Percentiles rank a stretch among this genome's conserved stretches.
Evolutionary conservation across 2,888 invertebrate genomes (phyloP).

Genomic region (Drosophila mercatorum): DNA sequence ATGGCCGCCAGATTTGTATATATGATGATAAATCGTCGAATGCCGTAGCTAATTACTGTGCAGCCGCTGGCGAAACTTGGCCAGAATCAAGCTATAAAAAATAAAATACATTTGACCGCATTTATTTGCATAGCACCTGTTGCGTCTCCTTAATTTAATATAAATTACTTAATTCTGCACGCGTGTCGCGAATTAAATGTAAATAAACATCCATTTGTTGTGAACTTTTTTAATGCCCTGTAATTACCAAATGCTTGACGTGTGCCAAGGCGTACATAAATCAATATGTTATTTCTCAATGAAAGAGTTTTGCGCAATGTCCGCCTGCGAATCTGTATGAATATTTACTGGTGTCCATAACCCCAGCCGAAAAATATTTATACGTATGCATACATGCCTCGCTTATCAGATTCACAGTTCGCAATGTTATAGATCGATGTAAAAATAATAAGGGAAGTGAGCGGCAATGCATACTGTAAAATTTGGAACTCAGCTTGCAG

Average conservation of each 20-base stretch:
- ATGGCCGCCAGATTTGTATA: conserved; percentile 54
- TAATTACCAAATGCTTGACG: conserved; percentile 3
- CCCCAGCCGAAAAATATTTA: too few relatives aligned
- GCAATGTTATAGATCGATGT: too few relatives aligned
- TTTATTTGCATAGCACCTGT: conserved; percentile 37
- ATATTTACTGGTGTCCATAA: too few relatives aligned
- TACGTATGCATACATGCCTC: too few relatives aligned
- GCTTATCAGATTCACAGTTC: too few relatives aligned
- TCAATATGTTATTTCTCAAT: neutral
- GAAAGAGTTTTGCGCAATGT: too few relatives aligned
- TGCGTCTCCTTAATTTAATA: conserved; percentile 41
- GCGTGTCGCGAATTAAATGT: conserved; percentile 26
- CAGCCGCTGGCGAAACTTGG: conserved; percentile 21
- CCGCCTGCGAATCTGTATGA: too few relatives aligned
- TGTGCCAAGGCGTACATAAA: neutral
- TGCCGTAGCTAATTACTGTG: conserved; percentile 65
- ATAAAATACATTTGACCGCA: conserved; percentile 31
- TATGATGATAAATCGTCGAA: conserved; percentile 68
- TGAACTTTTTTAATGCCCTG: conserved; percentile 6
- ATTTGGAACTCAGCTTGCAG: too few relatives aligned
- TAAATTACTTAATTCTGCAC: conserved; percentile 31
- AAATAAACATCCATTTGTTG: conserved; percentile 11
- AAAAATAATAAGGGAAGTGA: too few relatives aligned
- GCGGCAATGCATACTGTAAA: too few relatives aligned
- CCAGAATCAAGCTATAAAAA: conserved; percentile 34